Conservation (phyloP, 1,140 invertebrate genomes). For the Drosophila kikkawai region DNA sequence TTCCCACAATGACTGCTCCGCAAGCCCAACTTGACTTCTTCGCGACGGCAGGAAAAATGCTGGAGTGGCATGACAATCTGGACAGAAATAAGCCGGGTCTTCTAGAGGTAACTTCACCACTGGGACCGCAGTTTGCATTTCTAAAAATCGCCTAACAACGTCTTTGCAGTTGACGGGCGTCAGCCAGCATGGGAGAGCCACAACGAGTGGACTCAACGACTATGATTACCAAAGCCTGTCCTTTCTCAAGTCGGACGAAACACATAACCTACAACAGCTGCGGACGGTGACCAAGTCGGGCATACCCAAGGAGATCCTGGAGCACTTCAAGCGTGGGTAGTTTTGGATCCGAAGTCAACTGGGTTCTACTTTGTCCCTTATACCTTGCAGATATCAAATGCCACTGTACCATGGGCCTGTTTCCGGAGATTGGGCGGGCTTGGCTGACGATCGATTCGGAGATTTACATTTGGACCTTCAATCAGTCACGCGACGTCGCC, state of each 20-base stretch:
- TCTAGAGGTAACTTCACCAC: conserved; percentile 61
- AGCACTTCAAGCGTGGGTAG: conserved; percentile 95
- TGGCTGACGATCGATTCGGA: conserved; percentile 99
- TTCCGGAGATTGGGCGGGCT: conserved; percentile 97
- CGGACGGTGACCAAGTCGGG: conserved; percentile 93
- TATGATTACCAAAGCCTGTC: conserved; percentile 94
- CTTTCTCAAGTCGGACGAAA: conserved; percentile 87
- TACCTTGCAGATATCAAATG: conserved; percentile 92
- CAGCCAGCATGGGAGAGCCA: conserved; percentile 81
- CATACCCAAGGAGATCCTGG: conserved; percentile 95
- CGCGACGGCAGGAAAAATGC: conserved; percentile 72
- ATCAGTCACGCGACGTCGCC: conserved; percentile 95
- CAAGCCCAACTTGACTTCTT: conserved; percentile 63
- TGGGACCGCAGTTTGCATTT: not conserved
- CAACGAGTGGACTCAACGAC: conserved; percentile 93
- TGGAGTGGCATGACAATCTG: conserved; percentile 72
- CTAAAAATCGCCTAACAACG: not conserved
- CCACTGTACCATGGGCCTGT: conserved; percentile 97
- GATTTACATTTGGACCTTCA: conserved; percentile 97
- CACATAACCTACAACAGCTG: conserved; percentile 91
- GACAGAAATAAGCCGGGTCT: conserved; percentile 74
- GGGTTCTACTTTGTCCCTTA: not conserved
- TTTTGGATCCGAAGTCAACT: not conserved
- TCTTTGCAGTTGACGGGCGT: conserved; percentile 72
- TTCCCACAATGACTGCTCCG: conserved; percentile 31